phyloP scores from a whole-genome alignment of 2,888 invertebrate species.

The Chrysolina americana region DNA sequence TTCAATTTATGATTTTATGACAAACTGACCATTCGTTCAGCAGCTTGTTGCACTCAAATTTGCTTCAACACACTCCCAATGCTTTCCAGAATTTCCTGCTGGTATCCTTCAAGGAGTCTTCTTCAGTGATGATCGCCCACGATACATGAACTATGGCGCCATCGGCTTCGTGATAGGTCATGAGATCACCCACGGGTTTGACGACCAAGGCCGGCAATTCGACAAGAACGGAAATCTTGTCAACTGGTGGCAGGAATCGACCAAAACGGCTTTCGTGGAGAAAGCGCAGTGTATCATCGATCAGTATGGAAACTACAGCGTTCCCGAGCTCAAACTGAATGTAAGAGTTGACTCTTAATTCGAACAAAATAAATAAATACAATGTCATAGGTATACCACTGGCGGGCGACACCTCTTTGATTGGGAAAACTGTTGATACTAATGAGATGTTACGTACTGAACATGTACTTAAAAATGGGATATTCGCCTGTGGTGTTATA shows the following conservation, averaged over 20 bases:
- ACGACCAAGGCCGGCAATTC: slow-evolving; percentile 92
- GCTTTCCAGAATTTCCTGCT: slow-evolving; percentile 88
- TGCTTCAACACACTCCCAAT: slow-evolving; percentile 2
- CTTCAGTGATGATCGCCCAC: slow-evolving; percentile 89
- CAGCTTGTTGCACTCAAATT: background rate
- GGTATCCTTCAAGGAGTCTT: slow-evolving; percentile 94
- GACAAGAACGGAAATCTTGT: slow-evolving; percentile 92
- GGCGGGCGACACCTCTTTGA: no score
- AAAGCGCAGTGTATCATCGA: slow-evolving; percentile 93
- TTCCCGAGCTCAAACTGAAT: slow-evolving; percentile 81
- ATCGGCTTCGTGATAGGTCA: slow-evolving; percentile 94
- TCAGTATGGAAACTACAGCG: slow-evolving; percentile 93
- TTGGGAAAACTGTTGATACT: no score
- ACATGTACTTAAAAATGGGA: no score
- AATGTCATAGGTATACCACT: no score
- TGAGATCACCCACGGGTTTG: slow-evolving; percentile 93
- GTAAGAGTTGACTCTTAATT: slow-evolving; percentile 69
- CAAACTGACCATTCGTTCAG: background rate
- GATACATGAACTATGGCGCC: slow-evolving; percentile 93
- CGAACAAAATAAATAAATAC: no score
- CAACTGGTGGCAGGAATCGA: slow-evolving; percentile 93
- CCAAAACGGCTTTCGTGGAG: slow-evolving; percentile 86
- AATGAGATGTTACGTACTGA: no score
- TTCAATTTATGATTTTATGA: background rate
- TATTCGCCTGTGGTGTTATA: no score